phyloP scores from a whole-genome alignment of 2,113 vertebrate species.

The Cavia porcellus region DNA sequence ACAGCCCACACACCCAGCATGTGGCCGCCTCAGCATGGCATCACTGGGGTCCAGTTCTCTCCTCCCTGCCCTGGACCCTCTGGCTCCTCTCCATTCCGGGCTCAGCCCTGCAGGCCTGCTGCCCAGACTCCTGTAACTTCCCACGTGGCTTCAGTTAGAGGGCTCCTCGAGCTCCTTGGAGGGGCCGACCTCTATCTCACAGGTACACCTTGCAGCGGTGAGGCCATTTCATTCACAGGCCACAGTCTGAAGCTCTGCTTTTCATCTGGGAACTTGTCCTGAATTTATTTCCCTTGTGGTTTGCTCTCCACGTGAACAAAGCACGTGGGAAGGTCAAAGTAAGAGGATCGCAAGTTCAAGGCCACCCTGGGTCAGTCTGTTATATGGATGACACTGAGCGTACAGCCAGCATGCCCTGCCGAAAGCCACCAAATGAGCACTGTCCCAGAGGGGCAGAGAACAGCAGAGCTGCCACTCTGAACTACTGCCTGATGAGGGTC shows the following conservation, averaged over 20 bases:
- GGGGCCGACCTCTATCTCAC: not conserved
- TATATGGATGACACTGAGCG: not conserved
- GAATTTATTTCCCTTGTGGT: not conserved
- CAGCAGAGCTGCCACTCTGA: not conserved
- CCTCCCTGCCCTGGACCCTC: not conserved
- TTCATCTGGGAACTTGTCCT: not conserved
- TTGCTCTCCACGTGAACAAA: not conserved
- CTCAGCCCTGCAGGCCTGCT: not conserved
- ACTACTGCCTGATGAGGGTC: not conserved
- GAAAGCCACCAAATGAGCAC: not conserved
- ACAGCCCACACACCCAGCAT: not conserved
- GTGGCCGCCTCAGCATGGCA: not conserved
- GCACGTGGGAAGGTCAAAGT: not conserved
- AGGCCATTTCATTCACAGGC: not conserved
- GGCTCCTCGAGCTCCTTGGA: not conserved
- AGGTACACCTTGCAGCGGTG: not conserved
- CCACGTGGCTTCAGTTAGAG: not conserved
- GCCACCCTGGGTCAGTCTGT: not conserved
- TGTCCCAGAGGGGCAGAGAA: not conserved
- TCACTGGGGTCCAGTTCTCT: not conserved
- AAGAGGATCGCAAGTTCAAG: no score
- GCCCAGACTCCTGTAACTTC: not conserved
- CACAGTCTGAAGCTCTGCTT: not conserved
- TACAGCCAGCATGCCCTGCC: not conserved
- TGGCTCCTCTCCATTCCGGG: not conserved